Conservation (phyloP, 2,888 invertebrate genomes). For the Drosophila rubida region DNA sequence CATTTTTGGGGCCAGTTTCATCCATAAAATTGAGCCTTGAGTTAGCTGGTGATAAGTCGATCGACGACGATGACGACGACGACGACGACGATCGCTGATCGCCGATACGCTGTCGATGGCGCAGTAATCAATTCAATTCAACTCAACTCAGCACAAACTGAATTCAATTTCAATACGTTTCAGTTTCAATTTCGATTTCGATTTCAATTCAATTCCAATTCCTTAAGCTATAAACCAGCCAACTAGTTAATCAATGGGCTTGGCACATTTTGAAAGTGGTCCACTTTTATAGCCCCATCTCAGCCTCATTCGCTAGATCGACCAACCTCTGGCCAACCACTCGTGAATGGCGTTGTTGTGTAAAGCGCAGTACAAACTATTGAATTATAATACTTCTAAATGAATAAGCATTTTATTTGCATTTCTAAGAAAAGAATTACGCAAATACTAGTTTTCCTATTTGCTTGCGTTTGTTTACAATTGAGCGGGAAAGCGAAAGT, state of each 20-base stretch:
- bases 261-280: constrained; percentile 30
- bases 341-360: too few relatives aligned
- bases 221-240: constrained; percentile 8
- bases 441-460: too few relatives aligned
- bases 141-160: neutral
- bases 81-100: constrained; percentile 23
- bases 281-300: constrained; percentile 13
- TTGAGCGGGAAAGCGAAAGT: too few relatives aligned
- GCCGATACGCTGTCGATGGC: constrained; percentile 61
- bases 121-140: constrained; percentile 37
- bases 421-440: too few relatives aligned
- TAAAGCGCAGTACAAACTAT: too few relatives aligned
- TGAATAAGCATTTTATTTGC: neutral
- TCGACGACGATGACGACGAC: too few relatives aligned
- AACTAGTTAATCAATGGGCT: constrained; percentile 29
- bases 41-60: constrained; percentile 57
- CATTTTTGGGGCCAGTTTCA: constrained; percentile 48
- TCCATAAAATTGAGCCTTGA: constrained; percentile 54
- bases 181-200: constrained; percentile 4
- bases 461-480: too few relatives aligned
- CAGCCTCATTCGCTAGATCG: too few relatives aligned
- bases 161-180: constrained; percentile 1
- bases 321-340: too few relatives aligned
- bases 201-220: constrained; percentile 4
- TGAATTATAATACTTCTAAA: neutral